A percentile compares a stretch with the other conserved stretches of the same genome.
Evolutionary conservation across 2,113 vertebrate species (phyloP).

Genomic region (Hydropotes inermis): DNA sequence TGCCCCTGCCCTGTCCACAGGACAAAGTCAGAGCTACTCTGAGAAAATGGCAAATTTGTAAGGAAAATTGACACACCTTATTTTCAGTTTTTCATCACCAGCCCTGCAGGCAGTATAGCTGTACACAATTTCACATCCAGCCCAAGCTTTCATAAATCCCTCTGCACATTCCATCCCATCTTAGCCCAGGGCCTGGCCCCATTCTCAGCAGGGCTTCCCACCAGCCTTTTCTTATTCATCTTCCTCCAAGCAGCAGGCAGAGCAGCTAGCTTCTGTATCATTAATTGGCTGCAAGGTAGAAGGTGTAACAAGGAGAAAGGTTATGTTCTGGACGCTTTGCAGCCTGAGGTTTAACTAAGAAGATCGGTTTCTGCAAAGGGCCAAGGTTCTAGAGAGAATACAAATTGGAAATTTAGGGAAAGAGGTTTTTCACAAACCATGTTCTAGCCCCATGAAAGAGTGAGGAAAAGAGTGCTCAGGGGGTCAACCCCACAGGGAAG

Average conservation of each 20-base stretch:
- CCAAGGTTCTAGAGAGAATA: background rate
- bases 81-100: background rate
- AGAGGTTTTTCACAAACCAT: background rate
- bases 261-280: background rate
- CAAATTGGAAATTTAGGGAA: background rate
- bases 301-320: background rate
- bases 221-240: background rate
- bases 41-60: background rate
- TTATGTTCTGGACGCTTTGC: background rate
- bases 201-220: background rate
- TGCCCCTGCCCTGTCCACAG: too few species aligned
- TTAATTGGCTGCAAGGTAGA: background rate
- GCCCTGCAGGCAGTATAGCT: background rate
- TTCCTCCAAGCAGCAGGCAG: accelerated
- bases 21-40: background rate
- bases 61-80: background rate
- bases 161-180: background rate
- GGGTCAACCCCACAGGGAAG: slow-evolving; percentile 70
- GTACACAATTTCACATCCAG: background rate
- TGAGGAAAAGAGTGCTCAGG: slow-evolving; percentile 63
- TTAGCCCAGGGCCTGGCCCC: background rate
- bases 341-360: background rate
- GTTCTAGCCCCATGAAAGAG: slow-evolving; percentile 19
- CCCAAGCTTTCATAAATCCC: background rate
- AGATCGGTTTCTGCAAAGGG: background rate